A percentile compares a stretch with the other conserved stretches of the same genome.
These are phyloP conservation scores for Sparus aurata DNA, from an alignment of 2,797 vertebrate species.

Conservation along the genomic window DNA sequence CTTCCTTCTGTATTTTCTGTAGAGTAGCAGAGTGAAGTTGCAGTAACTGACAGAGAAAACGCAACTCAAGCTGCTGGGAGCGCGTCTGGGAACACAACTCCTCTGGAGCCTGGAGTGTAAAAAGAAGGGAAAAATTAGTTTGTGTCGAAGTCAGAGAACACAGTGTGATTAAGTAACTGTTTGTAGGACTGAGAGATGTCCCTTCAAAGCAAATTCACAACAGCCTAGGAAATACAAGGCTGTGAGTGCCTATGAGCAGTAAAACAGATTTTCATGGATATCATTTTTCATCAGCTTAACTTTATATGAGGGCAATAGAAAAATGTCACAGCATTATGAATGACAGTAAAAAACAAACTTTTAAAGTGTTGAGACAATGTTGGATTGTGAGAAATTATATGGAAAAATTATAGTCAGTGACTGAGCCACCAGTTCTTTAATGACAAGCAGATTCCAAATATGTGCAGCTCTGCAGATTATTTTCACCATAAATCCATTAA, in stretches of 20 bases:
- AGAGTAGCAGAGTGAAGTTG: constrained; percentile 73
- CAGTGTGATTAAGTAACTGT: neutral
- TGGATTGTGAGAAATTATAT: neutral
- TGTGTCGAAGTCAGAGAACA: neutral
- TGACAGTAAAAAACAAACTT: neutral
- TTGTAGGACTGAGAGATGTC: constrained; percentile 13
- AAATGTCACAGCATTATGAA: neutral
- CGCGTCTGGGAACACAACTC: constrained; percentile 75
- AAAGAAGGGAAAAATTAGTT: neutral
- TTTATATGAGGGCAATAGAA: neutral
- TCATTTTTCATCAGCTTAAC: constrained; percentile 6
- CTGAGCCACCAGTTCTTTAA: neutral
- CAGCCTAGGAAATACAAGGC: neutral
- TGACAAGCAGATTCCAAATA: neutral
- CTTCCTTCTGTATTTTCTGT: constrained; percentile 71
- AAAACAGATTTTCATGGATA: constrained; percentile 23
- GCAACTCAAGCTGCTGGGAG: constrained; percentile 78
- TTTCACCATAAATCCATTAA: too few relatives aligned
- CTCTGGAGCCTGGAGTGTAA: constrained; percentile 83
- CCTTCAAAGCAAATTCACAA: neutral
- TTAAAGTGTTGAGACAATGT: neutral
- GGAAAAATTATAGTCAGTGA: neutral
- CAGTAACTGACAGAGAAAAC: constrained; percentile 77
- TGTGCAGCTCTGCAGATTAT: too few relatives aligned
- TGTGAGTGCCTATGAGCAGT: neutral